A percentile compares a stretch with the other conserved stretches of the same genome.
Evolutionary conservation across 2,797 vertebrate species (phyloP).

Genomic region (Tokudaia tokunoshimensis): DNA sequence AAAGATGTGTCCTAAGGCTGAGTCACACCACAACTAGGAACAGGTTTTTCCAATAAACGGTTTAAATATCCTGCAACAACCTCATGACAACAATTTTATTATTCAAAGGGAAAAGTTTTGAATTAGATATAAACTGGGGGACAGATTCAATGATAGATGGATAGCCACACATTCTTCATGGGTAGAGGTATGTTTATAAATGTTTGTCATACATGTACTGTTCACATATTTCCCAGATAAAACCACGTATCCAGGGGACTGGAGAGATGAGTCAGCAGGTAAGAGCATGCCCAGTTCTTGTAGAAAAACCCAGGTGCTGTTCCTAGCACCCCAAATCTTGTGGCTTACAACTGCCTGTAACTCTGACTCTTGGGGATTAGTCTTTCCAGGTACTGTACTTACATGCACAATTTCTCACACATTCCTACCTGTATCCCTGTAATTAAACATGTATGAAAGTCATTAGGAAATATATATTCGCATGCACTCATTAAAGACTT

Average conservation of each 20-base stretch:
- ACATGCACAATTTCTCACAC: neutral
- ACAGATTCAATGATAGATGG: neutral
- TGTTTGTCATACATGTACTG: neutral
- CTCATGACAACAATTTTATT: neutral
- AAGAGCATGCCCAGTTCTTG: neutral
- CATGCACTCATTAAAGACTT: neutral
- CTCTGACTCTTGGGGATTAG: neutral
- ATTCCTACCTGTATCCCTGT: neutral
- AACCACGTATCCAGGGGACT: neutral
- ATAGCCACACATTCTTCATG: neutral
- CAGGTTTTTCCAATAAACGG: neutral
- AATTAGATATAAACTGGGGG: slow-evolving; percentile 2
- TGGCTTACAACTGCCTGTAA: neutral
- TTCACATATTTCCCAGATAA: neutral
- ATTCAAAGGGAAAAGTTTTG: neutral
- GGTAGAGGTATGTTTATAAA: rapidly evolving
- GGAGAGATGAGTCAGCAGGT: neutral
- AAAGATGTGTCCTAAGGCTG: neutral
- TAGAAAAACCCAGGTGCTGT: neutral
- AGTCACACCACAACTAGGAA: neutral
- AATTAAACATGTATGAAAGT: neutral
- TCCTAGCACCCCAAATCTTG: neutral
- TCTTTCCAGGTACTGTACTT: neutral
- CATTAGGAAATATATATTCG: neutral
- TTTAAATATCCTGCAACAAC: neutral